Base-by-base conservation (phyloP, 2,797 vertebrate species). In the Botia kubotai region DNA sequence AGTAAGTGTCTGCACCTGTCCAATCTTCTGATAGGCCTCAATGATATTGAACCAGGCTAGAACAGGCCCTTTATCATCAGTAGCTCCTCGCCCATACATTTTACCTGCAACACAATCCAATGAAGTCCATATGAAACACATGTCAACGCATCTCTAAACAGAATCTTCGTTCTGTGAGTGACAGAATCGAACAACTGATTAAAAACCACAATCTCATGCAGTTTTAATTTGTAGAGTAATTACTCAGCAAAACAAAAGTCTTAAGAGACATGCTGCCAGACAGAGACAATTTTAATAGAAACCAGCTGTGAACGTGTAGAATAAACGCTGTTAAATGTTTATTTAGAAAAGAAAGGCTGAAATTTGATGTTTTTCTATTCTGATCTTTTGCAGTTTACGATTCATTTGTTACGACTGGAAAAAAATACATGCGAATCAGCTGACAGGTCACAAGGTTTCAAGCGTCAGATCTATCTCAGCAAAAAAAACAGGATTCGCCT, bases 1-100 rank as follows among this genome's bases (percentile, higher is more conserved):
- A n/a, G 73, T 53, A 19, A 10, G 17, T 26, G 53, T 48, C 26
- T 52, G 58, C 88, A 98, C 97, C 94, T 98, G 95, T 36, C 94
- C 87, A 10, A 94, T 95, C 90, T 97, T 93, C 90, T 98, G 96
- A 90, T 96, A 95, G 23, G 97, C 97, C 82, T 99, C 98, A 14
- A 99, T 95, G 74, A 95, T 94, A 74, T 98, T 99, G 50, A 99
- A 91, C 98, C 98, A 99, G 82, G 96, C 96, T 60, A 98, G 92
- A 76, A 99, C 97, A 0, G 98, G 98, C 26, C 98, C 98, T 90
- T 99, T 99, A 87, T 99, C 98, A 77, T 99, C 98, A 0, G 97
- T 98, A 0, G 98, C 95, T 6, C 98, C 98, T 91, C 98, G 89
- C 23, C 97, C 98, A 70, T 94, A 99, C 33, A 99, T 77, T 55